Percentiles rank a stretch among this genome's conserved stretches.
Conservation (phyloP, 2,113 vertebrate species). For the Psilopogon haemacephalus region DNA sequence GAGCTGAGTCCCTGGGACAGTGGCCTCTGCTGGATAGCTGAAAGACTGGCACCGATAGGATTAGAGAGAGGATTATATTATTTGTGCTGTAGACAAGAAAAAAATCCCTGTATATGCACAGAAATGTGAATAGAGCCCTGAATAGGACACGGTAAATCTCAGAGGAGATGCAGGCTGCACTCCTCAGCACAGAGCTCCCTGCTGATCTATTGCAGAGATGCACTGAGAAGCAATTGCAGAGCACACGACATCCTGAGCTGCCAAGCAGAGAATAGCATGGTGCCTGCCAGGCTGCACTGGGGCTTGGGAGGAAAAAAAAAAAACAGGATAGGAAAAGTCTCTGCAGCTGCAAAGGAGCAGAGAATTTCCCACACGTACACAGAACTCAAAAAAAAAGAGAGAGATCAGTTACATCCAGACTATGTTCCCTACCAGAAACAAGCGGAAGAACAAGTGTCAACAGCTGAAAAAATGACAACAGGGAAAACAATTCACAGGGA, state of each 20-base stretch:
- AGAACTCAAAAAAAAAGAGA: background rate
- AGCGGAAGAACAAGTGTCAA: background rate
- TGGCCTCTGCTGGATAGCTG: background rate
- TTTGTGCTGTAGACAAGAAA: conserved; percentile 11
- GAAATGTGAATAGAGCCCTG: background rate
- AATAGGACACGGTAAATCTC: background rate
- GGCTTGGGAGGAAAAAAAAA: background rate
- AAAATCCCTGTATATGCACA: conserved; percentile 28
- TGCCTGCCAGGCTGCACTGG: background rate
- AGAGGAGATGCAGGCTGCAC: background rate
- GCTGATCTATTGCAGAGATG: conserved; percentile 9
- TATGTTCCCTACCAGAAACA: background rate
- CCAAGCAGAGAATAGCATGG: background rate
- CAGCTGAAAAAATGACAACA: background rate
- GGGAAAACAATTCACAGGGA: background rate
- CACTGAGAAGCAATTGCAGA: background rate
- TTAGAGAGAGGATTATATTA: background rate
- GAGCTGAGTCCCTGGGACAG: background rate
- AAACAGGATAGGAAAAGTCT: background rate
- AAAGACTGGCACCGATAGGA: background rate
- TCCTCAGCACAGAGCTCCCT: conserved; percentile 1
- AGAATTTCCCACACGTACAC: fast-evolving
- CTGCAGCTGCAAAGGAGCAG: background rate
- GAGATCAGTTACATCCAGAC: background rate
- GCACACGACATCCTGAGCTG: background rate